Conservation (phyloP, 92 coral and sea anemone species). For the Parazoanthus atlanticus region DNA sequence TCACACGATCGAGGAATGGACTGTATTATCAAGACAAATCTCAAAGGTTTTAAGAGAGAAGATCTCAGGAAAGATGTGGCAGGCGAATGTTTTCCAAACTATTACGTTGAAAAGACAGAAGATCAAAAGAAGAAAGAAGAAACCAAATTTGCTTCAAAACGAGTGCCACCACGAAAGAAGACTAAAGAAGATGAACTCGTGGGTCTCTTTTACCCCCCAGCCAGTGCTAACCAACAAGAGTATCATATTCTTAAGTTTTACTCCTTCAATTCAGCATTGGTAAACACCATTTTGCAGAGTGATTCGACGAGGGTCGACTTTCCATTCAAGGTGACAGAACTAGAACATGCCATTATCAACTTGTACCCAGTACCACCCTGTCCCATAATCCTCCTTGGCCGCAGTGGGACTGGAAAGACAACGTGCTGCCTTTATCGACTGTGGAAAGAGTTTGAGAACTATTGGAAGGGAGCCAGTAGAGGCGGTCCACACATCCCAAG, state of each 20-base stretch:
- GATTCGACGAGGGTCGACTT: constrained; percentile 73
- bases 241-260: constrained; percentile 96
- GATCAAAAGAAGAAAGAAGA: constrained; percentile 24
- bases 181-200: constrained; percentile 29
- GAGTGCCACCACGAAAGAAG: neutral
- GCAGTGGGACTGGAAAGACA: constrained; percentile 99
- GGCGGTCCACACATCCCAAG: constrained; percentile 90
- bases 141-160: neutral
- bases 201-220: constrained; percentile 87
- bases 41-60: constrained; percentile 65
- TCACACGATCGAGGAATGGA: constrained; percentile 90
- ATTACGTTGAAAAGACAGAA: constrained; percentile 37
- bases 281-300: constrained; percentile 72
- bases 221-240: constrained; percentile 91
- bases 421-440: constrained; percentile 96
- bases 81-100: constrained; percentile 37
- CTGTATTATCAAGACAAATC: constrained; percentile 85
- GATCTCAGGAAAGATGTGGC: constrained; percentile 24
- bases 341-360: constrained; percentile 92
- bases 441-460: constrained; percentile 83
- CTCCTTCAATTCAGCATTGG: constrained; percentile 79
- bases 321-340: constrained; percentile 95
- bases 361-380: constrained; percentile 70
- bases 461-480: constrained; percentile 83
- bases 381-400: constrained; percentile 87